Evolutionary conservation across 2,888 invertebrate species (phyloP).

Genomic region (Hirtodrosophila histrioides): DNA sequence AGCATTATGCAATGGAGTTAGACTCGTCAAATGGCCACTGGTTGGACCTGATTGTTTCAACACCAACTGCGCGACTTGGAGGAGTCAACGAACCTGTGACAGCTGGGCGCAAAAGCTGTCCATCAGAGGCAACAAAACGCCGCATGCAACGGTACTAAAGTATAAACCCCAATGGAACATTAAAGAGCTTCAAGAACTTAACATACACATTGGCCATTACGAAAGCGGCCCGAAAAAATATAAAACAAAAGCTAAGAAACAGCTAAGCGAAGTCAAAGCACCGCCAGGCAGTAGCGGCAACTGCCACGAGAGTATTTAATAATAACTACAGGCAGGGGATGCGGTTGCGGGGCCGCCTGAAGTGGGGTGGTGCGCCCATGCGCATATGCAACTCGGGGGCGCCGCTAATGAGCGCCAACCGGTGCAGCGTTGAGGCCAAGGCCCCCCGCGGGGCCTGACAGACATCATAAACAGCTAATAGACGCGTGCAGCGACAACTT

Average conservation of each 20-base stretch:
- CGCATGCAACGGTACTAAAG: constrained; percentile 61
- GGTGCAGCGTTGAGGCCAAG: constrained; percentile 14
- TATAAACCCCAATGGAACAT: constrained; percentile 67
- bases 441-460: constrained; percentile 15
- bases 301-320: constrained; percentile 61
- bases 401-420: constrained; percentile 66
- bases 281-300: constrained; percentile 71
- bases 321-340: not conserved
- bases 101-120: constrained; percentile 68
- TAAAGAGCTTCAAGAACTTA: constrained; percentile 54
- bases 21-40: constrained; percentile 57
- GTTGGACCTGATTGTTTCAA: constrained; percentile 72
- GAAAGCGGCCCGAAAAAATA: constrained; percentile 50
- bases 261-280: constrained; percentile 38
- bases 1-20: constrained; percentile 64
- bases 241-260: not conserved
- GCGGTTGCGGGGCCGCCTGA: not conserved
- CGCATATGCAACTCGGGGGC: constrained; percentile 61
- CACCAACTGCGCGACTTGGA: constrained; percentile 43
- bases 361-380: not conserved
- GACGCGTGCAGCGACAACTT: constrained; percentile 78
- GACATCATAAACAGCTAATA: constrained; percentile 77
- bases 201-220: constrained; percentile 45
- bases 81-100: constrained; percentile 76
- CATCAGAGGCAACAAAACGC: constrained; percentile 28